Evolutionary conservation across 2,113 vertebrate genomes (phyloP), one percentile per base, ranked within the genome.

Genomic region (Balaeniceps rex): DNA sequence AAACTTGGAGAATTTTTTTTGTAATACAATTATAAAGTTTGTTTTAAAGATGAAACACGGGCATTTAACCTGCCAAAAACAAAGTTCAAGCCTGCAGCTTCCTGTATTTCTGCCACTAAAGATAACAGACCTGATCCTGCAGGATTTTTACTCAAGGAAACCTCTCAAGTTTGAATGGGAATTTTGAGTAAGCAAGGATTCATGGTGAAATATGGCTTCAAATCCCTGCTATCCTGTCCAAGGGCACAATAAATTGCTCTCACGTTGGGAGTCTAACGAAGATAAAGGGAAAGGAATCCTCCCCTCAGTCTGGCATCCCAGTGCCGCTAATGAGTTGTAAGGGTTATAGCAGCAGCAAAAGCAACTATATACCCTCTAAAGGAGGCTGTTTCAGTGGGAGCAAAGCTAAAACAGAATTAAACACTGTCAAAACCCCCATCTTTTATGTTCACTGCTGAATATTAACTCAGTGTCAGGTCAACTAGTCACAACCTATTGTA

Each of bases 241-340:
- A 96, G 94, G 90, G 76, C 90, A 94, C 58, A 49, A 91, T 61
- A 96, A 97, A 96, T 94, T 90, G 75, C 58, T 80, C 68, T 95
- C 76, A 70, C 11, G 3, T 22, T 86, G 68, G 63, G 79, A 94
- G 76, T 38, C 63, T 95, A 93, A 93, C 10, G 0, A 94, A 93
- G 94, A 97, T 66, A 77, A 93, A 96, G 82, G 88, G 92, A 94
- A 83, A 93, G 85, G 87, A 95, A 94, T 88, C 93, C 94, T 96
- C 95, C 96, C 90, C 94, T 94, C 92, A 87, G 85, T 93, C 94
- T 96, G 96, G 93, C 75, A 80, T 83, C 52, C 57, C 49, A 46
- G 87, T 12, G n/a, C 38, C 84, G 51, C n/a, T 93, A 81, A 90
- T 96, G 93, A 96, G 85, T 65, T 77, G 25, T 28, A 66, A 83